These are phyloP conservation scores for Ailurus styani DNA, from an alignment of 2,113 vertebrate genomes.

Conservation along the genomic window DNA sequence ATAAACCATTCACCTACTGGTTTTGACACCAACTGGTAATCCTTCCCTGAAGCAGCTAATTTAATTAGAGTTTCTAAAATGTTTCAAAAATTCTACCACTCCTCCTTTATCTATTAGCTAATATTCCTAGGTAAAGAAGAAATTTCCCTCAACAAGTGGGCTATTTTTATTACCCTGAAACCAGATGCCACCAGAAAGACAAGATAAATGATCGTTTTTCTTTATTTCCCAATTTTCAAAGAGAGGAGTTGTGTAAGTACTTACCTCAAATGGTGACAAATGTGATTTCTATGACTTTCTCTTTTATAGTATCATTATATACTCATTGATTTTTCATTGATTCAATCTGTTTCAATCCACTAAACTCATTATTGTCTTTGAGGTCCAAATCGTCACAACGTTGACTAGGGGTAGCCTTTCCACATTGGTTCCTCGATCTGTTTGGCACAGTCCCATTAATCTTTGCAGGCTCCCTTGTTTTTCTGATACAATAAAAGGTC, in stretches of 20 bases:
- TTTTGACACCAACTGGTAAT: neutral
- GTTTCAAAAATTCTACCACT: neutral
- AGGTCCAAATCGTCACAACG: neutral
- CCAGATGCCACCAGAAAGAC: neutral
- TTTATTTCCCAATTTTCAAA: slow-evolving; percentile 15
- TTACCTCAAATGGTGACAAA: slow-evolving; percentile 1
- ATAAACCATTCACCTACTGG: neutral
- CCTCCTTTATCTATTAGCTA: neutral
- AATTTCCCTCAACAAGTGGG: neutral
- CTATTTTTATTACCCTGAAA: neutral
- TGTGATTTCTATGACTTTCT: neutral
- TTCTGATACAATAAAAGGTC: neutral
- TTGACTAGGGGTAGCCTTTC: neutral
- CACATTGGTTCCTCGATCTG: neutral
- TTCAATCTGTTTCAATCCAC: neutral
- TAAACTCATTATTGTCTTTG: slow-evolving; percentile 22
- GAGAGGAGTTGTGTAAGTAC: neutral
- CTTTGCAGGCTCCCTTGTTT: neutral
- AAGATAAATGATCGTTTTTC: neutral
- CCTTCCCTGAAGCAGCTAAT: neutral
- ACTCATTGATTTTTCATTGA: slow-evolving; percentile 33
- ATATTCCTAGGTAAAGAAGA: neutral
- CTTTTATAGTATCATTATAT: neutral
- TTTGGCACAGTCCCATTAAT: neutral
- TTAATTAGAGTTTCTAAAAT: neutral